Conservation (phyloP, 2,888 invertebrate species). For the Agrochola litura region DNA sequence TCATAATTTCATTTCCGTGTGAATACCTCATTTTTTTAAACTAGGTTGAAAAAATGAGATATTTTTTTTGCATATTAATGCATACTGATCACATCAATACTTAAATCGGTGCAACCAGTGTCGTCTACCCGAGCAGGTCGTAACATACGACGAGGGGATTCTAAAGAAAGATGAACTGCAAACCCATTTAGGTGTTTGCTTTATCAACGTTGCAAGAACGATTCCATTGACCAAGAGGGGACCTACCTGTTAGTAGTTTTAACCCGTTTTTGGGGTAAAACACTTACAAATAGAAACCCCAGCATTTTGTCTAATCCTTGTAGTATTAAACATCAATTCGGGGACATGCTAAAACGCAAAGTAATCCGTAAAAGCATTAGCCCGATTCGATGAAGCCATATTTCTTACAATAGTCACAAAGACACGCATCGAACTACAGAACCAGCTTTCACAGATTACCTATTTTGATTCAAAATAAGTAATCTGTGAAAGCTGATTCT, state of each 20-base stretch:
- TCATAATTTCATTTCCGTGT: slow-evolving; percentile 11
- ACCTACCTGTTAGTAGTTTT: slow-evolving; percentile 5
- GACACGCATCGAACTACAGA: neutral
- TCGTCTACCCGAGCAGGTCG: slow-evolving; percentile 22
- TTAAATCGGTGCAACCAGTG: slow-evolving; percentile 6
- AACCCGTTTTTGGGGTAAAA: neutral
- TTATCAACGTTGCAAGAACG: slow-evolving; percentile 24
- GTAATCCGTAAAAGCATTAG: neutral
- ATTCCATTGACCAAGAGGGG: neutral
- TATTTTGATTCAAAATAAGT: slow-evolving; percentile 16
- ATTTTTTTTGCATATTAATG: slow-evolving; percentile 16
- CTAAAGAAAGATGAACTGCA: slow-evolving; percentile 10
- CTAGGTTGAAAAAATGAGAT: neutral
- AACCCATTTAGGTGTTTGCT: slow-evolving; percentile 18
- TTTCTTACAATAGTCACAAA: too few species aligned
- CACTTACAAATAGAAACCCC: slow-evolving; percentile 3
- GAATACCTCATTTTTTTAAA: neutral
- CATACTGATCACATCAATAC: neutral
- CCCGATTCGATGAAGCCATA: slow-evolving; percentile 7
- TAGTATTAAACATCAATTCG: slow-evolving; percentile 9
- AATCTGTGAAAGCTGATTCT: slow-evolving; percentile 45
- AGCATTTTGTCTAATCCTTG: neutral
- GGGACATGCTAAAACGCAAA: slow-evolving; percentile 5
- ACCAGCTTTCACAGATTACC: slow-evolving; percentile 49
- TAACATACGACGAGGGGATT: slow-evolving; percentile 24